Conservation (phyloP, 2,113 vertebrate species). For the Xyrauchen texanus region DNA sequence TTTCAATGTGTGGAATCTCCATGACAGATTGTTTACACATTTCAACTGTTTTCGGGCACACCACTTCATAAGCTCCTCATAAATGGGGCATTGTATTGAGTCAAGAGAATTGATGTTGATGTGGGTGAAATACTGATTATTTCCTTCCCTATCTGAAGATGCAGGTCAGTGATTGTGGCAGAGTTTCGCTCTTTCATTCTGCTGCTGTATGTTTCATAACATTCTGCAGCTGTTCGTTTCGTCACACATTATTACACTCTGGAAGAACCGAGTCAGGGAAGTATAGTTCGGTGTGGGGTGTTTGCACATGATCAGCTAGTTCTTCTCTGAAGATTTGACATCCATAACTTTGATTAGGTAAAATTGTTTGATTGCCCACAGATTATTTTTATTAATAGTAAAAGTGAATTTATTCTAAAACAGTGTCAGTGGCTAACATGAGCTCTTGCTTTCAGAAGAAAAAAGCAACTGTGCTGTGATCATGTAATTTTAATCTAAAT, state of each 20-base stretch:
- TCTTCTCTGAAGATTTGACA: not conserved
- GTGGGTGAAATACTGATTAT: not conserved
- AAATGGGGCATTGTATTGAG: not conserved
- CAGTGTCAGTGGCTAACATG: not conserved
- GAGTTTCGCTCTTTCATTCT: not conserved
- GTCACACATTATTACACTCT: not conserved
- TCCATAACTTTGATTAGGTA: not conserved
- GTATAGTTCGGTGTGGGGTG: too few species aligned
- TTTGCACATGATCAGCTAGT: not conserved
- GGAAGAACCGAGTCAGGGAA: not conserved
- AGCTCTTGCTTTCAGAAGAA: not conserved
- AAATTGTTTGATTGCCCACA: not conserved
- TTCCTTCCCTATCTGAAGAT: constrained; percentile 25
- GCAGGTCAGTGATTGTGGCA: constrained; percentile 11
- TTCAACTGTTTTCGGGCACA: not conserved
- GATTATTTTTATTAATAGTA: not conserved
- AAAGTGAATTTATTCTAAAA: too few species aligned
- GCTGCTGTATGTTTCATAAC: not conserved
- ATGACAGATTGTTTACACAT: not conserved
- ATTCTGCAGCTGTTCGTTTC: too few species aligned
- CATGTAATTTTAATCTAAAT: not conserved
- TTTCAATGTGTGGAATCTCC: not conserved
- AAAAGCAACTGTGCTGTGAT: too few species aligned
- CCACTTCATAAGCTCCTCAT: not conserved
- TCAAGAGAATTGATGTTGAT: not conserved